Percentiles rank a stretch among this genome's conserved stretches.
phyloP scores from a whole-genome alignment of 2,113 vertebrate genomes.

The Strix aluco region DNA sequence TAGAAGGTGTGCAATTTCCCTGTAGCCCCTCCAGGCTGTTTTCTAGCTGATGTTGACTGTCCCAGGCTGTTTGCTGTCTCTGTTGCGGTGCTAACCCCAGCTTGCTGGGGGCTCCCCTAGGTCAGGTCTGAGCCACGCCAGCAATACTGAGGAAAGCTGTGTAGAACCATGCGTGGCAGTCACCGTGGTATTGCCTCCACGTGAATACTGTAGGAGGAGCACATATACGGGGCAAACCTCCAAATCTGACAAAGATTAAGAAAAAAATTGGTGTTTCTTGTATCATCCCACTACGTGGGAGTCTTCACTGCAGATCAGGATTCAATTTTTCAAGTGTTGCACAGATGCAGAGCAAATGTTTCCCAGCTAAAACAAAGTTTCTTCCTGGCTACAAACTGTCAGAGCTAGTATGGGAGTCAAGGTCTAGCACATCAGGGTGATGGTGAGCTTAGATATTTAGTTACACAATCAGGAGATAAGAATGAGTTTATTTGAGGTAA shows the following conservation, averaged over 20 bases:
- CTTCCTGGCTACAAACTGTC: not conserved
- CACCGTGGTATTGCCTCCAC: not conserved
- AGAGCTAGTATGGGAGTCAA: not conserved
- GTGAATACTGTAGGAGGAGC: rapidly evolving
- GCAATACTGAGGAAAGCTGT: rapidly evolving
- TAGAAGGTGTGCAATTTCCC: rapidly evolving
- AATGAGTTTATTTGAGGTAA: not conserved
- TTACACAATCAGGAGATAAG: not conserved
- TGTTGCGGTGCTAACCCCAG: rapidly evolving
- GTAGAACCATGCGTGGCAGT: not conserved
- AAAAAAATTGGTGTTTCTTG: not conserved
- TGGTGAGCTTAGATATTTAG: not conserved
- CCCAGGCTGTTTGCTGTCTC: not conserved
- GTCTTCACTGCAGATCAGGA: not conserved
- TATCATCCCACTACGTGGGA: not conserved
- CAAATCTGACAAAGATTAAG: not conserved
- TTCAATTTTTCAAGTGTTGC: not conserved
- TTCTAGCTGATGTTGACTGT: not conserved
- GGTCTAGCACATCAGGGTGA: not conserved
- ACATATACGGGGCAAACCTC: not conserved
- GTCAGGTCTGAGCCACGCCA: not conserved
- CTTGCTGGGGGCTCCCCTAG: not conserved
- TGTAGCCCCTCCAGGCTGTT: not conserved
- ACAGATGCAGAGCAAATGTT: not conserved
- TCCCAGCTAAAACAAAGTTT: not conserved